Evolutionary conservation across 2,797 vertebrate genomes (phyloP).

Genomic region (Catamblyrhynchus diadema): DNA sequence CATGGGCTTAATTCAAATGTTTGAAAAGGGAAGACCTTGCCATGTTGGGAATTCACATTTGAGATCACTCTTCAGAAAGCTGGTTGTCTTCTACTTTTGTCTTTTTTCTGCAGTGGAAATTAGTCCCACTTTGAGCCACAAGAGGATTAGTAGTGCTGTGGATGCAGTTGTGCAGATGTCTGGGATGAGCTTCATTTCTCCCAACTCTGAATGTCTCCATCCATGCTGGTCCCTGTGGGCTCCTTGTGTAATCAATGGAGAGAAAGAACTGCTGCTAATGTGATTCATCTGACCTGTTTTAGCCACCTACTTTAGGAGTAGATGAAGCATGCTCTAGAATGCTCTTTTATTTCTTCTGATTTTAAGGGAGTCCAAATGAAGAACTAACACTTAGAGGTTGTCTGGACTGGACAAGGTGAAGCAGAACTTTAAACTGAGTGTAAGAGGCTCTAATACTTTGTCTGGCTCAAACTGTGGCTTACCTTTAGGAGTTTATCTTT

Average conservation of each 20-base stretch:
- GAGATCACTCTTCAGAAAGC: background rate
- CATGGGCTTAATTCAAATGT: background rate
- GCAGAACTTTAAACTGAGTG: background rate
- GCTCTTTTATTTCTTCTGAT: background rate
- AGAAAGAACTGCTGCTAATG: background rate
- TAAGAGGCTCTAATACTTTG: background rate
- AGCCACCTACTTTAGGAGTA: background rate
- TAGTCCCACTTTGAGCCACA: background rate
- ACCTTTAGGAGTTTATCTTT: background rate
- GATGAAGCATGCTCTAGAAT: slow-evolving; percentile 6
- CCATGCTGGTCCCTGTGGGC: background rate
- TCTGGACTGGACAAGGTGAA: background rate
- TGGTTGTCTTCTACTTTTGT: background rate
- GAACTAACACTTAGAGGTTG: background rate
- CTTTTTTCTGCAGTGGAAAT: background rate
- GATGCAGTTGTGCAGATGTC: background rate
- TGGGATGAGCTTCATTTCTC: background rate
- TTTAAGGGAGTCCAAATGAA: background rate
- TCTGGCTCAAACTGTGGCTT: background rate
- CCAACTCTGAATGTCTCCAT: background rate
- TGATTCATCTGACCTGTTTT: slow-evolving; percentile 44
- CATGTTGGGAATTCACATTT: background rate
- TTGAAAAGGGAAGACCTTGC: background rate
- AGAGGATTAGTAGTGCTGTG: background rate
- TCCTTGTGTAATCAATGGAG: slow-evolving; percentile 39